These are phyloP conservation scores for Drosophila kokeensis DNA, from an alignment of 2,888 invertebrate species.

Conservation along the genomic window DNA sequence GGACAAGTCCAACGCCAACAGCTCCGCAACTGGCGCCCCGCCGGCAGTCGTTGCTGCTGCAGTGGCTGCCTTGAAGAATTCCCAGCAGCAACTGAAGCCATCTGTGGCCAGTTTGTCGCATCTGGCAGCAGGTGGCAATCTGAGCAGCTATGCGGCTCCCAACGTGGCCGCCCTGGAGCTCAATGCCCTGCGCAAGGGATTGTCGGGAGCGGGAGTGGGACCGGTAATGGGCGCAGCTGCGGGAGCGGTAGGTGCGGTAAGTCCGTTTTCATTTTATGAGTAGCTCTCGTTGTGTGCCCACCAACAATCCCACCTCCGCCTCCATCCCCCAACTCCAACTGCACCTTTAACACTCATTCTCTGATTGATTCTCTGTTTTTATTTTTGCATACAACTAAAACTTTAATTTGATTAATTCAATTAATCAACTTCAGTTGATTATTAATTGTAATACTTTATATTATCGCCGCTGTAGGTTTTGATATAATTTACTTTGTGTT, in stretches of 20 bases:
- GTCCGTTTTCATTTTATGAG: slow-evolving; percentile 81
- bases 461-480: slow-evolving; percentile 33
- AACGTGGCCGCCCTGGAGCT: slow-evolving; percentile 62
- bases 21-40: slow-evolving; percentile 14
- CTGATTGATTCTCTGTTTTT: slow-evolving; percentile 40
- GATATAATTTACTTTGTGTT: slow-evolving; percentile 51
- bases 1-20: slow-evolving; percentile 35
- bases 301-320: slow-evolving; percentile 26
- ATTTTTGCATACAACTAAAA: slow-evolving; percentile 19
- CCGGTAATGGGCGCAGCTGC: slow-evolving; percentile 55
- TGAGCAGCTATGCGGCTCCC: slow-evolving; percentile 53
- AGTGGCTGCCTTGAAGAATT: slow-evolving; percentile 69
- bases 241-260: slow-evolving; percentile 83
- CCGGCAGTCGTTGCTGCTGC: slow-evolving; percentile 55
- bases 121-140: slow-evolving; percentile 61
- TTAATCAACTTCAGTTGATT: background rate
- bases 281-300: slow-evolving; percentile 64
- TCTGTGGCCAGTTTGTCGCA: slow-evolving; percentile 72
- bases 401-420: slow-evolving; percentile 17
- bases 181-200: slow-evolving; percentile 79
- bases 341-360: slow-evolving; percentile 65
- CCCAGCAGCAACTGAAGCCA: slow-evolving; percentile 69
- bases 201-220: slow-evolving; percentile 63
- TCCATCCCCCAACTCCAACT: slow-evolving; percentile 39
- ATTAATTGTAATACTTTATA: slow-evolving; percentile 32